Base-by-base conservation (phyloP, 2,113 vertebrate species). In the Albula glossodonta region DNA sequence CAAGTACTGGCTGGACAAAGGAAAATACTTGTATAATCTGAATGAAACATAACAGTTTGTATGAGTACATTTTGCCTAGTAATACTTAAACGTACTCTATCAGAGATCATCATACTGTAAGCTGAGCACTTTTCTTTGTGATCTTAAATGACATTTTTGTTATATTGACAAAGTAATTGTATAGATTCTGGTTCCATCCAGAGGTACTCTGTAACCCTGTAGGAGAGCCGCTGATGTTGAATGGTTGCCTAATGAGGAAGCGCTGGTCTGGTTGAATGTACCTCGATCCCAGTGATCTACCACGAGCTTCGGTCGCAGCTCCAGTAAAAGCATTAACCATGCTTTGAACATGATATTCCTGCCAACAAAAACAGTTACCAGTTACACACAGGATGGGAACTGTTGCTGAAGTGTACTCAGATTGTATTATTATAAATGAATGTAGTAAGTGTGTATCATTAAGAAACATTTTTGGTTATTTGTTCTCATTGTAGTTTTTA, bases 401-500 rank as follows among this genome's bases (percentile, higher is more conserved):
- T n/a, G 63, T 63, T 25, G 13, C 63, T 84, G 49, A 84, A 77
- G 70, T 84, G 48, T 84, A 50, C 51, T 31, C 25, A 84, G 11
- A 22, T 77, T 74, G 19, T 53, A 52, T 84, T 19, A 84, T 84
- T 77, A 50, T 77, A 17, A 74, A 78, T 31, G 70, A 74, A 11
- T 53, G n/a, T 70, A 77, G 51, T 84, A 84, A 77, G 70, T 84
- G n/a, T 10, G 31, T 51, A 53, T 70, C 77, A 84, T 17, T 49
- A 12, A 17, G 7, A 80, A n/a, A 50, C 66, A 25, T 74, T 80
- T 31, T 85, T 87, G 83, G 63, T 82, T 57, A 82, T 85, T 81
- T 90, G 83, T 50, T 11, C 79, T 49, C 1, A 9, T 83, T 88
- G 83, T 85, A 78, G 48, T 84, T 80, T 85, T 86, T 79, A 31